Base-by-base conservation (phyloP, 2,113 vertebrate genomes). In the Bufo gargarizans region DNA sequence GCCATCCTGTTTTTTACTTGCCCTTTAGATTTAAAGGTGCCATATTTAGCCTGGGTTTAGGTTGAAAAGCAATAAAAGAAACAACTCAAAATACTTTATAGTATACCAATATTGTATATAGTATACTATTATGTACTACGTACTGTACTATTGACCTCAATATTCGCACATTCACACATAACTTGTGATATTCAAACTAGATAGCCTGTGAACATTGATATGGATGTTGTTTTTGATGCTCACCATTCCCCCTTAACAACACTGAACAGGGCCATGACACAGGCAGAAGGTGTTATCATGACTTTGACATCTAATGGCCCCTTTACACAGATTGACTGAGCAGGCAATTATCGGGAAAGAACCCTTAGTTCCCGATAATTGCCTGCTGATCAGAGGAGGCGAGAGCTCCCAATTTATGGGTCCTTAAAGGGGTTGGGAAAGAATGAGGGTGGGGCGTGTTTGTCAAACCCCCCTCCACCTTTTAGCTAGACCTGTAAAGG, bases 21-120 rank as follows among this genome's bases (percentile, higher is more conserved):
- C 20, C n/a, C 20, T 45, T 61, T 45, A 45, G 33, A 4, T 12
- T 71, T 71, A 3, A 56, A 72, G 20, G 83, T 56, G 6, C 69
- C 84, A 85, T 11, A 53, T 83, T 83, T 83, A 82, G 59, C 58
- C 19, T 7, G 49, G 76, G 9, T 53, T 53, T 19, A 77, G 17
- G 53, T 49, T 79, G 53, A 43, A 56, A n/a, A 80, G 19, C 13
- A 33, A 14, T 59, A 80, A 33, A 80, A 7, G 12, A 59, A 80
- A 59, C 53, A 58, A 33, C 43, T 6, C 22, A 4, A 80, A 59
- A 58, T 80, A n/a, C 53, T 53, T 6, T 53, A 5, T 53, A 6
- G 53, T 53, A 53, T 5, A 6, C 1, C 1, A 33, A 33, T 33
- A 33, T 33, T 33, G 33, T 33, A 33, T 33, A 33, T 33, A 33